phyloP scores from a whole-genome alignment of 2,888 invertebrate species.

The Sphaerophoria rueppellii region DNA sequence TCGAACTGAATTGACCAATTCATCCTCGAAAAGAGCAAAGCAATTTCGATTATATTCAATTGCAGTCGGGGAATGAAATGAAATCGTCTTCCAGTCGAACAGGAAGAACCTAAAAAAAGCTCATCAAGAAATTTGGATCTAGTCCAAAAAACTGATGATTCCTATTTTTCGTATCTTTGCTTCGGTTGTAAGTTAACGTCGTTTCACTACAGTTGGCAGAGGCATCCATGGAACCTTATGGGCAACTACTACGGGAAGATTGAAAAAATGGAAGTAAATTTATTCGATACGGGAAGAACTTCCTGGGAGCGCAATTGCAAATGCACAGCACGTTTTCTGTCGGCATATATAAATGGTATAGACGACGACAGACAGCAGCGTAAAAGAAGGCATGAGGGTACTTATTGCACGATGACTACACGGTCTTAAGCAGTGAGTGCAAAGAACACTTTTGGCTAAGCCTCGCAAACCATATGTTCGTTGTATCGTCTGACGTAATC shows the following conservation, averaged over 20 bases:
- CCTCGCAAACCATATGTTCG: neutral
- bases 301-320: slow-evolving; percentile 64
- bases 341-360: slow-evolving; percentile 4
- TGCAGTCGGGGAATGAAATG: neutral
- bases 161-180: slow-evolving; percentile 40
- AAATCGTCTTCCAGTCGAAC: slow-evolving; percentile 17
- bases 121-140: slow-evolving; percentile 63
- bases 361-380: neutral
- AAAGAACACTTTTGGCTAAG: neutral
- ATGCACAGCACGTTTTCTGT: slow-evolving; percentile 57
- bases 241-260: neutral
- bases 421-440: slow-evolving; percentile 13
- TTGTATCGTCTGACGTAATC: slow-evolving; percentile 49
- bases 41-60: slow-evolving; percentile 27
- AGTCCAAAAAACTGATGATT: slow-evolving; percentile 65
- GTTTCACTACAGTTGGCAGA: neutral
- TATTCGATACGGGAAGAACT: slow-evolving; percentile 63
- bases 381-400: neutral
- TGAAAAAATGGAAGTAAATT: slow-evolving; percentile 29
- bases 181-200: slow-evolving; percentile 50
- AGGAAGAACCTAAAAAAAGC: slow-evolving; percentile 37
- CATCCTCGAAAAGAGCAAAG: slow-evolving; percentile 33
- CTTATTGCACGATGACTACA: neutral
- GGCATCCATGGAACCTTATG: neutral
- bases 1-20: slow-evolving; percentile 51